phyloP scores from a whole-genome alignment of 2,797 vertebrate genomes.

The Hyperoplus immaculatus region DNA sequence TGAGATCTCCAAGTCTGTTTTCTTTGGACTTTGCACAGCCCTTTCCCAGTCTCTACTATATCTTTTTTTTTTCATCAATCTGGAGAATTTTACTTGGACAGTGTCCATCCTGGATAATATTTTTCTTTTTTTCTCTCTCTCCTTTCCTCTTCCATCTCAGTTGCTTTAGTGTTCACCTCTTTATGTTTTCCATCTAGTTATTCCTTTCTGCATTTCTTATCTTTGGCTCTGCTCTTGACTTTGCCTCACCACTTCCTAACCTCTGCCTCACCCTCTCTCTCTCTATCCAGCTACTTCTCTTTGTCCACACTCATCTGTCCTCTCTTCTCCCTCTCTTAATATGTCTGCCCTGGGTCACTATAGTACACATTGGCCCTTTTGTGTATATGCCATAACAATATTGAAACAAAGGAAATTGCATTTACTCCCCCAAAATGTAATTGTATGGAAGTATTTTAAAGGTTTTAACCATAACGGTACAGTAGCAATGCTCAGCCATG shows the following conservation, averaged over 20 bases:
- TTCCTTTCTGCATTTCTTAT: conserved; percentile 31
- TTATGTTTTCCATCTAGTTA: conserved; percentile 13
- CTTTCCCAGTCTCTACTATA: conserved; percentile 29
- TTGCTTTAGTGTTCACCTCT: conserved; percentile 4
- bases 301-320: conserved; percentile 36
- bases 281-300: not conserved
- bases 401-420: not conserved
- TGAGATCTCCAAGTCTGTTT: conserved; percentile 52
- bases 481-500: not conserved
- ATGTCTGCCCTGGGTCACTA: conserved; percentile 6
- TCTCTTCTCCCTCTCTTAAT: not conserved
- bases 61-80: conserved; percentile 58
- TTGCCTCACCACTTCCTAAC: conserved; percentile 20
- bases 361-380: no score
- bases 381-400: no score
- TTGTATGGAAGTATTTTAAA: not conserved
- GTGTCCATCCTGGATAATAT: conserved; percentile 45
- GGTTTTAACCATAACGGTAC: not conserved
- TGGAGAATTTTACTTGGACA: conserved; percentile 65
- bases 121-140: conserved; percentile 14
- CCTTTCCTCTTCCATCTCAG: not conserved
- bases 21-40: conserved; percentile 53
- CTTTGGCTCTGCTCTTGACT: conserved; percentile 25
- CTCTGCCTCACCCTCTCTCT: conserved; percentile 18
- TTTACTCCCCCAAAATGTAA: no score